A percentile compares a stretch with the other conserved stretches of the same genome.
Conservation (phyloP, 2,113 vertebrate species). For the Oreochromis tanganicae region DNA sequence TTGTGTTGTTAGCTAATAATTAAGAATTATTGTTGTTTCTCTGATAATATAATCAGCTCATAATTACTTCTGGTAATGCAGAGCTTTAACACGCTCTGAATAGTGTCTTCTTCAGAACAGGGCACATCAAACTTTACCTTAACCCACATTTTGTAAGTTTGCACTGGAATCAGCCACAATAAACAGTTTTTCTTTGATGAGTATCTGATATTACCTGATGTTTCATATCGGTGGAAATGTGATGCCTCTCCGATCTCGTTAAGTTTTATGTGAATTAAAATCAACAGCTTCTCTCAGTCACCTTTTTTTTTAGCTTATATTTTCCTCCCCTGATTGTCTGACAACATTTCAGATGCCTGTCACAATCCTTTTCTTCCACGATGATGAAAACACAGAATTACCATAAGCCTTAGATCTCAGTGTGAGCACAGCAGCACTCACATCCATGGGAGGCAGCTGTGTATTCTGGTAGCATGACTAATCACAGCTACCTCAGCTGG, state of each 20-base stretch:
- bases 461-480: not conserved
- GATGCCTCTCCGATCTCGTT: not conserved
- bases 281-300: not conserved
- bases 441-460: not conserved
- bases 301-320: not conserved
- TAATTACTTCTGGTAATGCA: not conserved
- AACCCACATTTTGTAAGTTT: not conserved
- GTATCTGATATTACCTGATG: not conserved
- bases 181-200: not conserved
- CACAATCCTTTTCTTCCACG: not conserved
- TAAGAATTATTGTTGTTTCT: not conserved
- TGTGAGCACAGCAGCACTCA: not conserved
- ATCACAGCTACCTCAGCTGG: conserved; percentile 13
- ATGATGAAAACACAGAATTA: not conserved
- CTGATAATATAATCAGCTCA: not conserved
- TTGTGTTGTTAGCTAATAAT: not conserved
- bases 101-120: not conserved
- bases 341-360: not conserved
- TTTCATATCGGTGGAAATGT: not conserved
- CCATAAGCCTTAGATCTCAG: not conserved
- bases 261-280: not conserved
- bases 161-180: not conserved
- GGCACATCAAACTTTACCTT: not conserved
- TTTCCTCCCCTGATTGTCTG: not conserved
- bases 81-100: not conserved